Base-by-base conservation (phyloP, 2,113 vertebrate genomes). In the Silurus meridionalis region DNA sequence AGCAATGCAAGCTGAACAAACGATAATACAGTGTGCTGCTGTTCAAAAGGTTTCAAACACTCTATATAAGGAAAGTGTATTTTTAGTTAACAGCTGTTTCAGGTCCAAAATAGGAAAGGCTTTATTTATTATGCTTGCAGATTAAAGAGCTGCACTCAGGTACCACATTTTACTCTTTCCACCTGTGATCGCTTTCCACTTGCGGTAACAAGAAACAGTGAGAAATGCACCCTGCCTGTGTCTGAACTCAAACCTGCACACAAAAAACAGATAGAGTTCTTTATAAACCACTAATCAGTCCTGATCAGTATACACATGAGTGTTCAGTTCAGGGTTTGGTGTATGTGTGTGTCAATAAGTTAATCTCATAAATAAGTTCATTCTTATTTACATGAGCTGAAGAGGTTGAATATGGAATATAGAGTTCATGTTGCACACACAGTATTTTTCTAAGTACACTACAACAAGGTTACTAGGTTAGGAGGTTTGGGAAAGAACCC, bases 61-160 rank as follows among this genome's bases (percentile, higher is more conserved):
- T 69, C 77, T 88, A 80, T 88, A 86, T 86, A 63, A 71, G 52
- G 87, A 88, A 86, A 75, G 60, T 83, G 17, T 89, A 86, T 89
- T 86, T 89, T 83, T 66, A 89, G 85, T 63, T 52, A 75, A 83
- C 87, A 85, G 77, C 28, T 83, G 17, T 77, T 83, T 86, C 66
- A 80, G 50, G 80, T 85, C 79, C 80, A 88, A 28, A 79, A 80
- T 86, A 86, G 80, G 88, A 86, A 80, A 23, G 28, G 46, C 46
- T 82, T 82, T 50, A 82, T 63, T 82, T 82, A 64, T 64, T 82
- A 50, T 57, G 14, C n/a, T 79, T 17, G 63, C 1, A 81, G 79
- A 63, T 81, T 63, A 81, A 63, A 81, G 57, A 60, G 17, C 37
- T 81, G 28, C 79, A 61, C 67, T 79, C 63, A 50, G 74, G 81